Evolutionary conservation across 2,113 vertebrate genomes (phyloP).

Genomic region (Tetrax tetrax): DNA sequence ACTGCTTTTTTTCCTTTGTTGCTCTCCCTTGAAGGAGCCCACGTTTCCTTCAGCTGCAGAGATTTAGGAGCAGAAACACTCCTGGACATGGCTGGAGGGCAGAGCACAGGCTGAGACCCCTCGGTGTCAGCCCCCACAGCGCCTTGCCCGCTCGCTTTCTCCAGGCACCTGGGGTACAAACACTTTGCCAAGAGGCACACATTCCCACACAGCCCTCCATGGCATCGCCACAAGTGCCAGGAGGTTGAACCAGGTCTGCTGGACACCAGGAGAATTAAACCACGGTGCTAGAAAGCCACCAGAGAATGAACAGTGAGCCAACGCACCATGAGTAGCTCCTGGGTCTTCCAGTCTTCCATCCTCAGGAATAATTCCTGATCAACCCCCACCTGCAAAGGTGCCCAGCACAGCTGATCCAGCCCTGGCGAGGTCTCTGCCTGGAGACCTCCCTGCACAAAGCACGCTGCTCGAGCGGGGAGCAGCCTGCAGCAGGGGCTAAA

Average conservation of each 20-base stretch:
- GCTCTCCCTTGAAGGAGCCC: not conserved
- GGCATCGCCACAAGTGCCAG: not conserved
- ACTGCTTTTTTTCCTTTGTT: not conserved
- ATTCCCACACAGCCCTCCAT: fast-evolving
- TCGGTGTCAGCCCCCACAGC: fast-evolving
- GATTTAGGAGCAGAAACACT: not conserved
- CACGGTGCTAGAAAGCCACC: not conserved
- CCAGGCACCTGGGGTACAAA: fast-evolving
- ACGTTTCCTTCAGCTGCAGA: not conserved
- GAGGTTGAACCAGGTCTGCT: not conserved
- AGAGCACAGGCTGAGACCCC: not conserved
- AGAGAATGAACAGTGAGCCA: not conserved
- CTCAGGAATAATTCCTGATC: not conserved
- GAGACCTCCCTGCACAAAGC: not conserved
- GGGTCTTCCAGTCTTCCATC: not conserved
- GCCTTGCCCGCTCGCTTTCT: not conserved
- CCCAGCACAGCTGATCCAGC: not conserved
- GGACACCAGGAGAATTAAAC: too few relatives aligned
- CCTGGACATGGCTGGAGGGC: not conserved
- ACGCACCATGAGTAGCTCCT: not conserved
- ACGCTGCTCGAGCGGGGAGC: fast-evolving
- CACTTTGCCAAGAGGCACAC: not conserved
- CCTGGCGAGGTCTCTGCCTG: fast-evolving
- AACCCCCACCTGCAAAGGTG: fast-evolving
- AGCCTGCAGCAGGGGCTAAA: not conserved